Conservation (phyloP, 1,140 invertebrate genomes). For the Colletes latitarsis region DNA sequence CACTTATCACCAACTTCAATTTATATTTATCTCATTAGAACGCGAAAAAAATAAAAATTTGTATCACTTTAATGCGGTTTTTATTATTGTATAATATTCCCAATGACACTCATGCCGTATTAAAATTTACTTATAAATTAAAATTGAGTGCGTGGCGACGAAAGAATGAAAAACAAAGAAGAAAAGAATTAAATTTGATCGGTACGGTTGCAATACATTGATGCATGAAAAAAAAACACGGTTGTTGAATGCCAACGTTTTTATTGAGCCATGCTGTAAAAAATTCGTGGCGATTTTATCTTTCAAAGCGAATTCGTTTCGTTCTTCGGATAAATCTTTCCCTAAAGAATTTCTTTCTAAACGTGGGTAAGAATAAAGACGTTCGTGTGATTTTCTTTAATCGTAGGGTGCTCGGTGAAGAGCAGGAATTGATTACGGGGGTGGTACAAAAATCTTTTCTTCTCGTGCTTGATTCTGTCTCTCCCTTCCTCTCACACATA, state of each 20-base stretch:
- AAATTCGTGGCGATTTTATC: conserved; percentile 21
- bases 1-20: too few species aligned
- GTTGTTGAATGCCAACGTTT: conserved; percentile 28
- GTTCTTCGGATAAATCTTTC: background rate
- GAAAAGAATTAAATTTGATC: background rate
- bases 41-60: too few species aligned
- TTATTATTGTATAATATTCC: too few species aligned
- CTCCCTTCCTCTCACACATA: background rate
- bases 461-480: background rate
- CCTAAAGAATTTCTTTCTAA: background rate
- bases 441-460: conserved; percentile 52
- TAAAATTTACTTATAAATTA: too few species aligned
- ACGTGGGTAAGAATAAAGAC: conserved; percentile 5
- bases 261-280: conserved; percentile 29
- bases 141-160: too few species aligned
- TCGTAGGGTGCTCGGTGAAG: conserved; percentile 40
- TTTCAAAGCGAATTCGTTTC: background rate
- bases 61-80: too few species aligned
- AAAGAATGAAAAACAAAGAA: too few species aligned
- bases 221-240: background rate
- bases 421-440: conserved; percentile 46
- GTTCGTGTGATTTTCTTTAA: conserved; percentile 33
- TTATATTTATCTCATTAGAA: too few species aligned
- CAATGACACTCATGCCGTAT: too few species aligned
- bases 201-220: background rate